These are phyloP conservation scores for Psilopsiagon aurifrons DNA, from an alignment of 2,113 vertebrate genomes.

Conservation along the genomic window DNA sequence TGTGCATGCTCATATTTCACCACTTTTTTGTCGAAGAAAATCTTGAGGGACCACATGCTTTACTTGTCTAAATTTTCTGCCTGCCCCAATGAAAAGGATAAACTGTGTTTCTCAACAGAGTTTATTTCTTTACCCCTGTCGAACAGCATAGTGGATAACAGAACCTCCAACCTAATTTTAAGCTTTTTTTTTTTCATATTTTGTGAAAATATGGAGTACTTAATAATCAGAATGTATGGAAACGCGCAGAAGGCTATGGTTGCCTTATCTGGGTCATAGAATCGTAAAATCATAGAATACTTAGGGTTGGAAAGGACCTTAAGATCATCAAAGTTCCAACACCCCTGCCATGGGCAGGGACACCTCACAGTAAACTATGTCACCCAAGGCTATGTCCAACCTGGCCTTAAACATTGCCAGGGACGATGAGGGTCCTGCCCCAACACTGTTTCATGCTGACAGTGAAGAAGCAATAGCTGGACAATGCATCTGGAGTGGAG, in stretches of 20 bases:
- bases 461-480: neutral
- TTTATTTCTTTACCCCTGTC: neutral
- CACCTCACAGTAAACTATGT: too few relatives aligned
- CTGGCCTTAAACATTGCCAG: too few relatives aligned
- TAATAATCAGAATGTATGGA: neutral
- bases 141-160: accelerated
- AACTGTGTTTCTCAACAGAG: accelerated
- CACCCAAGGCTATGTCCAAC: too few relatives aligned
- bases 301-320: too few relatives aligned
- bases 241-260: neutral
- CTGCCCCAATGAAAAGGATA: neutral
- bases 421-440: neutral
- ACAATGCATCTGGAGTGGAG: neutral
- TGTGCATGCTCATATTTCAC: neutral
- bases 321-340: too few relatives aligned
- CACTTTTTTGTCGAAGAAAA: neutral
- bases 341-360: too few relatives aligned
- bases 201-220: neutral
- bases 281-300: too few relatives aligned
- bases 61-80: neutral
- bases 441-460: neutral
- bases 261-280: neutral
- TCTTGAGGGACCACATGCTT: neutral
- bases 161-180: neutral
- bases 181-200: neutral